These are phyloP conservation scores for Papilio polyxenes DNA, from an alignment of 1,140 invertebrate genomes.

Conservation along the genomic window DNA sequence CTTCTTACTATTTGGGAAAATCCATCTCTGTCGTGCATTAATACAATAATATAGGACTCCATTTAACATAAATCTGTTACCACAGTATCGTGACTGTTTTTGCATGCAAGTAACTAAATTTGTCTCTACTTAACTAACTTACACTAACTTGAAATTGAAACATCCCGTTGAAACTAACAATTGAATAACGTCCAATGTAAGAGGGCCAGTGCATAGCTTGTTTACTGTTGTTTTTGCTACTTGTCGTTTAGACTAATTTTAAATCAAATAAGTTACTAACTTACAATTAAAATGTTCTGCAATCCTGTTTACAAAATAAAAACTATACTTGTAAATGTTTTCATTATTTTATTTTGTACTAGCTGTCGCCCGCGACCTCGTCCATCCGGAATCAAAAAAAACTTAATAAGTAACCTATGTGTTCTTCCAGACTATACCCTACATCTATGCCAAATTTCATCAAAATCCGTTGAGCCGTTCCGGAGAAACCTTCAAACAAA, in stretches of 20 bases:
- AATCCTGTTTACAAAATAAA: too few relatives aligned
- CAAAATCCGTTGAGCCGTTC: too few relatives aligned
- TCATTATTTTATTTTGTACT: too few relatives aligned
- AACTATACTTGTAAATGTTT: too few relatives aligned
- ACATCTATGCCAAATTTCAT: too few relatives aligned
- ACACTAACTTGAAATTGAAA: conserved; percentile 25
- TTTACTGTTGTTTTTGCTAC: conserved; percentile 13
- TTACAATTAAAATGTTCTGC: background rate
- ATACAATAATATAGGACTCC: background rate
- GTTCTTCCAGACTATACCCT: too few relatives aligned
- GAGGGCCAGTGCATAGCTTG: background rate
- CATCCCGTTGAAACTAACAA: background rate
- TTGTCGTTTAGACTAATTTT: conserved; percentile 17
- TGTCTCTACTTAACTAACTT: background rate
- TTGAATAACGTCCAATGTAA: conserved; percentile 5
- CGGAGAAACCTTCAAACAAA: too few relatives aligned
- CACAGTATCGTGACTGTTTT: background rate
- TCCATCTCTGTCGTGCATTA: too few relatives aligned
- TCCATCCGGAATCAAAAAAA: too few relatives aligned
- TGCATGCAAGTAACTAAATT: background rate
- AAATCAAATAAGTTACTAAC: background rate
- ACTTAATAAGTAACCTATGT: too few relatives aligned
- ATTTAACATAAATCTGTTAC: background rate
- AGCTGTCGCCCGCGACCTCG: too few relatives aligned
- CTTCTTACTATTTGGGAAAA: too few relatives aligned